Base-by-base conservation (phyloP, 2,888 invertebrate species). In the Papilio demoleus region DNA sequence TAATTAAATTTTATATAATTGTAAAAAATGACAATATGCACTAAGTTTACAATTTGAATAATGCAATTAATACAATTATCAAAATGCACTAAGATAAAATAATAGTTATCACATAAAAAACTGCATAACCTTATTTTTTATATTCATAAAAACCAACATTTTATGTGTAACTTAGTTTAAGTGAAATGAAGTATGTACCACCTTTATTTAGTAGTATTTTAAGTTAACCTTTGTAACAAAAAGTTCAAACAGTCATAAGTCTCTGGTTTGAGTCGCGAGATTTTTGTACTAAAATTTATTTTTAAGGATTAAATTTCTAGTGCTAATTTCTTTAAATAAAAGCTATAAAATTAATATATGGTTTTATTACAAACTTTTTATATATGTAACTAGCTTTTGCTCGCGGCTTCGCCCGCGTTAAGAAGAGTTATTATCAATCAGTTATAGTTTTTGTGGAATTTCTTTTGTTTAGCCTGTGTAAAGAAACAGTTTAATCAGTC, bases 261-360 rank as follows among this genome's bases (percentile, higher is more conserved):
- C 77, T 83, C 14, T 12, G 12, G 12, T 14, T 24, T 50, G 24
- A 50, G 12, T 12, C 12, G 24, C 12, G 47, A 14, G 24, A 12
- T 50, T 50, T 50, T 50, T 17, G 22, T 22, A 14, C 14, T 50
- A 50, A 24, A 50, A 45, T 11, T 9, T 4, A 24, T 50, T 50
- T 50, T 50, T 50, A 45, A 50, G 24, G 24, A 50, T 24, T 24
- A 50, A 6, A 24, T 14, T 22, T 19, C 42, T 50, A 50, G 5
- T 50, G 22, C 5, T 50, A 14, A 1, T 50, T 50, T 50, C 24
- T 12, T 50, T 50, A 12, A 22, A 50, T 50, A 50, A 50, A 50
- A 11, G 22, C 19, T 19, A 17, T 24, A 24, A 50, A 12, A 17
- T 12, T 19, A 38, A 40, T 2, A 8, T 14, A n/a, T 60, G 22